Conservation (phyloP, 2,888 invertebrate species). For the Steinernema hermaphroditum region DNA sequence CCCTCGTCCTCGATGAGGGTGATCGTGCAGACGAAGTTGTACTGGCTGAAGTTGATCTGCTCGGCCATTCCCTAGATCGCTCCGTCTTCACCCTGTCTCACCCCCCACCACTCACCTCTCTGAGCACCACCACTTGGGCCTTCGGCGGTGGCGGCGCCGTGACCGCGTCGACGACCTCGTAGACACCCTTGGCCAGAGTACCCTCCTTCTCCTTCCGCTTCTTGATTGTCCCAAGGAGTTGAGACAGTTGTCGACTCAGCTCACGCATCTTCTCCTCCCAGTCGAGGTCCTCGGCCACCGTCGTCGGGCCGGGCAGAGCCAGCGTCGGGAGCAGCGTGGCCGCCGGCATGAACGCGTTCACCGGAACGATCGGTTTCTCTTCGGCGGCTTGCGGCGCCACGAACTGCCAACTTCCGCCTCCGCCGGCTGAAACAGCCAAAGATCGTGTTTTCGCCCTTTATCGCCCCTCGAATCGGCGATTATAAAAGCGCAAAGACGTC, state of each 20-base stretch:
- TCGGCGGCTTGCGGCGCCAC: background rate
- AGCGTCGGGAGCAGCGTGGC: background rate
- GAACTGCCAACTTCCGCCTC: constrained; percentile 11
- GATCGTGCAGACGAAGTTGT: constrained; percentile 60
- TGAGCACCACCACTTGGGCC: constrained; percentile 8
- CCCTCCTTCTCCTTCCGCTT: constrained; percentile 15
- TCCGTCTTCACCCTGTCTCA: background rate
- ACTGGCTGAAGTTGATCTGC: constrained; percentile 54
- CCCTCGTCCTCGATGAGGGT: constrained; percentile 58
- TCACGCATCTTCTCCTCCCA: constrained; percentile 44
- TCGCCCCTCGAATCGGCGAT: background rate
- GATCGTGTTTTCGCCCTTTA: background rate
- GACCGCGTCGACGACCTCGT: constrained; percentile 3
- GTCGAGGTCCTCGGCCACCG: constrained; percentile 26
- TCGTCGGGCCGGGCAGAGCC: background rate
- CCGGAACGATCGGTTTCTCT: constrained; percentile 7
- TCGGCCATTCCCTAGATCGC: constrained; percentile 59
- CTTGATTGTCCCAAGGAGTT: constrained; percentile 35
- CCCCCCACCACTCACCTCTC: no score
- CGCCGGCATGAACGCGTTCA: constrained; percentile 11
- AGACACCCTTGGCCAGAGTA: background rate
- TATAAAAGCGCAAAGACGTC: constrained; percentile 23
- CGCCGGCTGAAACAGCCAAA: background rate
- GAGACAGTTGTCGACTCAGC: constrained; percentile 47
- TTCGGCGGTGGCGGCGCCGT: constrained; percentile 11